Base-by-base conservation (phyloP, 2,113 vertebrate species). In the Pollimyrus isidori region DNA sequence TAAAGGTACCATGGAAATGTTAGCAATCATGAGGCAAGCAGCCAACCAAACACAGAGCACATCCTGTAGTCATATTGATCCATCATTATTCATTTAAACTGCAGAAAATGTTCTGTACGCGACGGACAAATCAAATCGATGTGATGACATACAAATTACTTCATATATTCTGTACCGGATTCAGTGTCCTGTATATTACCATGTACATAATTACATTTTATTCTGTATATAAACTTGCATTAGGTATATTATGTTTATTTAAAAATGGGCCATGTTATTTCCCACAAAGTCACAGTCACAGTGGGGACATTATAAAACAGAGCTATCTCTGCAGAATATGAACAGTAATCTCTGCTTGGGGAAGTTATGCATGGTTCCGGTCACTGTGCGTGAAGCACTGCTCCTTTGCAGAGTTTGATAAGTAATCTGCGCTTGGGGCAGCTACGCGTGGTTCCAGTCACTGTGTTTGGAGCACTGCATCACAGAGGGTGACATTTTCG, bases 401-500 rank as follows among this genome's bases (percentile, higher is more conserved):
- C 58, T 65, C 53, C 53, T 21, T 56, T 56, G 19, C 53, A 56
- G 26, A 1, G 85, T 30, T 13, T 88, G 87, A 88, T 19, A 39
- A 69, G 15, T 88, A 88, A 69, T 23, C 45, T 58, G 9, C 4
- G 39, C 87, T 3, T 69, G 11, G 87, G 56, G 56, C 90, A 89
- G 92, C n/a, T 2, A 62, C 17, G 91, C 15, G 88, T 89, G 93
- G 92, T 93, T 93, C 48, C 48, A 49, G 0, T 49, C 48, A 49
- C 48, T 49, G 48, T 49, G 48, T 49, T 0, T 49, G 48, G 10
- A 49, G 48, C 92, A 98, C 94, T 99, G 97, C 97, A 97, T 98
- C 97, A 97, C 97, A 98, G 97, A 98, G 98, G 98, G 98, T 98
- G 97, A 99, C 99, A 98, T 98, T 99, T 98, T 97, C 98, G 98